Evolutionary conservation across 2,113 vertebrate species (phyloP).

Genomic region (Nettapus auritus): DNA sequence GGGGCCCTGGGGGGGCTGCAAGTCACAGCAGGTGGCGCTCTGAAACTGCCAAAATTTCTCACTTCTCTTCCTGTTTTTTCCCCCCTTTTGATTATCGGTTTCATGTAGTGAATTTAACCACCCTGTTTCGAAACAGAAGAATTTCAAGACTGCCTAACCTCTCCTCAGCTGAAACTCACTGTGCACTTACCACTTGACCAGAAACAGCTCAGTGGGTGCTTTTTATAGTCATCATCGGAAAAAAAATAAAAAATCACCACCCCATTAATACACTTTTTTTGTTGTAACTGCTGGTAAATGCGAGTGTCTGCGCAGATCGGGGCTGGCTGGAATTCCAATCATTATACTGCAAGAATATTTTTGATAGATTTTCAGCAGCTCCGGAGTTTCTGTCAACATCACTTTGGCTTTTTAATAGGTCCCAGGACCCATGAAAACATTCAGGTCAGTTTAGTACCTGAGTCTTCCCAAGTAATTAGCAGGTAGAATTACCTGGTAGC

Average conservation of each 20-base stretch:
- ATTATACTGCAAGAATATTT: conserved; percentile 68
- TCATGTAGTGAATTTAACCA: background rate
- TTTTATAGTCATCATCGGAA: background rate
- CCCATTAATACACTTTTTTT: conserved; percentile 69
- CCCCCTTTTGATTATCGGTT: background rate
- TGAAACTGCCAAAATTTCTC: background rate
- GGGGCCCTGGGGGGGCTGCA: too few relatives aligned
- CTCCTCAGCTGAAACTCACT: background rate
- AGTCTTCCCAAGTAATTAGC: conserved; percentile 77
- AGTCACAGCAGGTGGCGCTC: background rate
- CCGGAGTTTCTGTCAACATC: conserved; percentile 64
- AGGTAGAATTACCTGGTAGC: conserved; percentile 74
- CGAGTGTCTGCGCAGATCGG: conserved; percentile 37
- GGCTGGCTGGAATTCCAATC: conserved; percentile 65
- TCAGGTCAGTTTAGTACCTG: conserved; percentile 70
- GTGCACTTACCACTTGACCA: background rate
- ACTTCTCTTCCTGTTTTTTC: background rate
- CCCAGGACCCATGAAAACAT: conserved; percentile 68
- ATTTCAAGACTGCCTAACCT: background rate
- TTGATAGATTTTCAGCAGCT: conserved; percentile 74
- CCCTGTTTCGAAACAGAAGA: background rate
- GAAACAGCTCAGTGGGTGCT: background rate
- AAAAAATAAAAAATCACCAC: background rate
- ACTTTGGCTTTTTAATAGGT: conserved; percentile 67
- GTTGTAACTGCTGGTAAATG: conserved; percentile 62